Evolutionary conservation across 2,113 vertebrate genomes (phyloP).

Genomic region (Gallinago undulata): DNA sequence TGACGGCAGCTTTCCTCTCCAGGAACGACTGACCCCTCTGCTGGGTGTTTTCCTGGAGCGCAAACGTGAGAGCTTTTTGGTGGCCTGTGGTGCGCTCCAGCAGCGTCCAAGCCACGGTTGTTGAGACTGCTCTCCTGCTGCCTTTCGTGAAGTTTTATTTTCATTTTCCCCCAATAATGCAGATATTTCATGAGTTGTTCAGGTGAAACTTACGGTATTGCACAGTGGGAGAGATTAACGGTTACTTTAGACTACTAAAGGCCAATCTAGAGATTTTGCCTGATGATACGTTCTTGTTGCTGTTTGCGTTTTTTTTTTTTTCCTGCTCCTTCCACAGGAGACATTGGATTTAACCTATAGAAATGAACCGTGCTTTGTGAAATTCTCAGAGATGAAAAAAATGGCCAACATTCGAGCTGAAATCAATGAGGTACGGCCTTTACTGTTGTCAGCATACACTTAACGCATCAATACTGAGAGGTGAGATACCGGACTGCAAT

Average conservation of each 20-base stretch:
- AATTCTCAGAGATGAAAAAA: constrained; percentile 76
- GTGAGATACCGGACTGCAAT: not conserved
- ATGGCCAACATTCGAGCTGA: constrained; percentile 74
- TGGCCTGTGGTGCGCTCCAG: rapidly evolving
- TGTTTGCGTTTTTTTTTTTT: not conserved
- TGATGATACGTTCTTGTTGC: not conserved
- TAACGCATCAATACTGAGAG: not conserved
- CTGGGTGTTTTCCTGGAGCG: not conserved
- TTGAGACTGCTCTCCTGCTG: too few relatives aligned
- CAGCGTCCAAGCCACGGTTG: rapidly evolving
- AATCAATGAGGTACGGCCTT: constrained; percentile 78
- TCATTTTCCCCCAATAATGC: rapidly evolving
- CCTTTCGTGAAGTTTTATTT: not conserved
- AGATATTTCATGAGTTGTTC: rapidly evolving
- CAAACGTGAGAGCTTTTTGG: rapidly evolving
- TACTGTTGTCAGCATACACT: not conserved
- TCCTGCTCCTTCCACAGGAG: constrained; percentile 64
- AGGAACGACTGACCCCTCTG: not conserved
- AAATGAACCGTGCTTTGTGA: constrained; percentile 67
- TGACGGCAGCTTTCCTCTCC: not conserved
- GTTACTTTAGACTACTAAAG: rapidly evolving
- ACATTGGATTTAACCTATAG: constrained; percentile 71
- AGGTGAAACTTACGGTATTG: rapidly evolving
- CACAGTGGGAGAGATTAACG: rapidly evolving
- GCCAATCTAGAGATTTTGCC: rapidly evolving